phyloP scores from a whole-genome alignment of 2,797 vertebrate genomes.

The Poecilia wingei region DNA sequence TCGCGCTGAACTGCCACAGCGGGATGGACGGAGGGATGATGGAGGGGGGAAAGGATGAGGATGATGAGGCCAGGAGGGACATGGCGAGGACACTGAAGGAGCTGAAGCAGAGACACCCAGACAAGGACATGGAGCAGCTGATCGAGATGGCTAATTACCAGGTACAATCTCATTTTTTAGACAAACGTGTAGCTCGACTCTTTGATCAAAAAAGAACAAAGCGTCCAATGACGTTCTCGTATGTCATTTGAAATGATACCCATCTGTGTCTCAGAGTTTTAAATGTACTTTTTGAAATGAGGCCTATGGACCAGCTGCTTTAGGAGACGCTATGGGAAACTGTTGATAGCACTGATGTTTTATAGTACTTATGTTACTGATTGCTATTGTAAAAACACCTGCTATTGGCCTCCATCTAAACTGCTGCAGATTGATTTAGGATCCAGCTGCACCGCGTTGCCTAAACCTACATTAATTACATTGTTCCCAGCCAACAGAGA shows the following conservation, averaged over 20 bases:
- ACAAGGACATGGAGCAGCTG: conserved; percentile 88
- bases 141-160: conserved; percentile 89
- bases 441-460: neutral
- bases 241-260: neutral
- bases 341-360: neutral
- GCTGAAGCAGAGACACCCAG: conserved; percentile 85
- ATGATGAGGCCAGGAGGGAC: conserved; percentile 84
- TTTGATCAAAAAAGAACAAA: neutral
- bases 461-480: conserved; percentile 32
- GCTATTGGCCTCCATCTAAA: neutral
- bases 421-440: neutral
- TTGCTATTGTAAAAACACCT: neutral
- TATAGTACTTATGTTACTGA: neutral
- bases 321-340: neutral
- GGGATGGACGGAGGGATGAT: conserved; percentile 72
- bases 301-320: neutral
- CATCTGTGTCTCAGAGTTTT: neutral
- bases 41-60: conserved; percentile 78
- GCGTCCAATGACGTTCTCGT: neutral
- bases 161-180: conserved; percentile 42
- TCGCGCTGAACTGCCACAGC: conserved; percentile 71
- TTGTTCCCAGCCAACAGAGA: conserved; percentile 18
- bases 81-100: conserved; percentile 87
- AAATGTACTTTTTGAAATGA: neutral
- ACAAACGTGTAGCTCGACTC: no score